A percentile compares a stretch with the other conserved stretches of the same genome.
These are phyloP conservation scores for Syngnathus rostellatus DNA, from an alignment of 2,797 vertebrate genomes.

Conservation along the genomic window DNA sequence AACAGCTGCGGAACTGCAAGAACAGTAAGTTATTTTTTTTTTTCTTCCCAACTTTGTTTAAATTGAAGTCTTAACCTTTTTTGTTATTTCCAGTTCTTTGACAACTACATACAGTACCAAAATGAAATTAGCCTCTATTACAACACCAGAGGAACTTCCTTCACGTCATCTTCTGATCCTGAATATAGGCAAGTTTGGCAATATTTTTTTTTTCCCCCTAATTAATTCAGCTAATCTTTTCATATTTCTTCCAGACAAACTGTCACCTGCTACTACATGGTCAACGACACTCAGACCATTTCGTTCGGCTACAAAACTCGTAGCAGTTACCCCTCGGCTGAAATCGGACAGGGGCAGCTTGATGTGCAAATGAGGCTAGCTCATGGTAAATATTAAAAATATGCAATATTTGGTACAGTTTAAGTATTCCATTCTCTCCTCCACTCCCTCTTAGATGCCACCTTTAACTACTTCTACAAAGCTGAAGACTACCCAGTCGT, in stretches of 20 bases:
- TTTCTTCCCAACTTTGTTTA: not conserved
- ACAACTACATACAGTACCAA: conserved; percentile 64
- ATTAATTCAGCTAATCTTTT: not conserved
- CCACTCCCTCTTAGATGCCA: conserved; percentile 40
- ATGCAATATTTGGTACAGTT: too few species aligned
- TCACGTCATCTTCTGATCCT: conserved; percentile 17
- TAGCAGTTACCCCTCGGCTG: conserved; percentile 31
- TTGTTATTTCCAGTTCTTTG: conserved; percentile 51
- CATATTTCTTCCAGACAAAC: conserved; percentile 43
- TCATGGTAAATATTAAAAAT: conserved; percentile 36
- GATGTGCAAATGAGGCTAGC: conserved; percentile 58
- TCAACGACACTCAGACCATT: conserved; percentile 46
- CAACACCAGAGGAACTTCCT: not conserved
- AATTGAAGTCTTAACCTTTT: accelerated
- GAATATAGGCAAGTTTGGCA: conserved; percentile 52
- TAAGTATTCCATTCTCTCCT: too few species aligned
- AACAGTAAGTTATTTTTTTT: conserved; percentile 29
- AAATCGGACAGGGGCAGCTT: conserved; percentile 56
- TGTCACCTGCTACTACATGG: conserved; percentile 60
- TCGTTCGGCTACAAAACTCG: conserved; percentile 36
- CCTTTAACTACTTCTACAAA: conserved; percentile 51
- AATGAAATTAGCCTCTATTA: conserved; percentile 58
- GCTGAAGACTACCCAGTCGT: conserved; percentile 60
- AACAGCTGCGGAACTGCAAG: conserved; percentile 68
- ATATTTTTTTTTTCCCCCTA: too few species aligned